Base-by-base conservation (phyloP, 2,113 vertebrate genomes). In the Sisor rabdophorus region DNA sequence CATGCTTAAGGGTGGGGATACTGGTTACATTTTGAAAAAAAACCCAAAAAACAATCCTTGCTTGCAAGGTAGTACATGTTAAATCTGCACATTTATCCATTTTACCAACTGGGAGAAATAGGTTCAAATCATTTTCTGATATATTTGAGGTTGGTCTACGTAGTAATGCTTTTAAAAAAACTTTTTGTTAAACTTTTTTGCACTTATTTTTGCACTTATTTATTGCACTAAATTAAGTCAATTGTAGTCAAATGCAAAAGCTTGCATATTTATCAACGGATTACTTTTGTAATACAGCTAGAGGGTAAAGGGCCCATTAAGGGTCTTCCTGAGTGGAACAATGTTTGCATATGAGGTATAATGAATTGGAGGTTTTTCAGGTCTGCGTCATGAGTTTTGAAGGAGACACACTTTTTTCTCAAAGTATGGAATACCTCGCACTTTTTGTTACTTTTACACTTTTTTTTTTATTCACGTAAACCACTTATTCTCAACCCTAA, bases 231-330 rank as follows among this genome's bases (percentile, higher is more conserved):
- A 44, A 75, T 36, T 76, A 56, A 47, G 32, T 56, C 53, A 7
- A 2, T 67, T 54, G 17, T 56, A 56, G 22, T n/a, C n/a, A n/a
- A n/a, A n/a, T n/a, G n/a, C n/a, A n/a, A n/a, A n/a, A n/a, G n/a
- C 16, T 32, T 20, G 55, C 32, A 5, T 84, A 81, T 84, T 87
- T 84, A 84, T 78, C 67, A 75, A 84, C 60, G 30, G 44, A 77
- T 80, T 86, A 71, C 78, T 80, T 80, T 81, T 1, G n/a, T 78
- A 82, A 75, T 77, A 76, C 65, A 44, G 64, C 80, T 36, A 44
- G 77, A 28, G 79, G 81, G 75, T 80, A 85, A 80, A 82, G 82
- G 82, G 78, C 73, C 58, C 13, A 60, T 75, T 52, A 12, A 65
- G 11, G 47, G 26, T 17, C 11, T 55, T 55, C 40, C 32, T 22